Base-by-base conservation (phyloP, 2,888 invertebrate species). In the Sinohyriopsis cumingii region DNA sequence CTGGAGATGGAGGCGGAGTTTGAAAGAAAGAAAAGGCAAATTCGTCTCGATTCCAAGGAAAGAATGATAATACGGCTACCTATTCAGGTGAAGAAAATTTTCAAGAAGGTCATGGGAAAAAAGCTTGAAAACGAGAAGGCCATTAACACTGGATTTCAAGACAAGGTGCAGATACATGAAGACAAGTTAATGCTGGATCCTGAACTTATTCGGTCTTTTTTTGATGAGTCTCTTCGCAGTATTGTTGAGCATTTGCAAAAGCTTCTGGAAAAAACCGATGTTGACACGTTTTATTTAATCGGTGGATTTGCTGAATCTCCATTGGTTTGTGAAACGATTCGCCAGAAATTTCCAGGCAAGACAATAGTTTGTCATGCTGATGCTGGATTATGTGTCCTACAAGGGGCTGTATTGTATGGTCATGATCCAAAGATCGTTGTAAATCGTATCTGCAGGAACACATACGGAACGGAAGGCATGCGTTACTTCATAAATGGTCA, bases 301-400 rank as follows among this genome's bases (percentile, higher is more conserved):
- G 73, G 73, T 3, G 73, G 73, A 6, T 73, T 73, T 56, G 55
- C 73, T 18, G 73, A 73, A 24, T 69, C 65, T n/a, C 62, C 54
- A 28, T 56, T 73, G 33, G 67, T 73, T 9, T 55, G 57, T 19
- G 57, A n/a, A 45, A 19, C 62, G 2, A 24, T 73, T 7, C 65
- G 59, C 9, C n/a, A 63, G 19, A 28, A 55, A 0, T 65, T 73
- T 59, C 33, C 57, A n/a, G 25, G 59, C 15, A 65, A 59, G 24
- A 45, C 33, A n/a, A 57, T 69, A 25, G 57, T 67, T 7, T 62
- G 67, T 45, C 67, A 67, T 33, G 60, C 53, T 3, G 69, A 73
- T 20, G 64, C 67, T 9, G 73, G 73, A n/a, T 60, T 69, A 7
- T 65, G 63, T 33, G 73, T 73, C 19, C 55, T 73, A 20, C 59